These are phyloP conservation scores for Sorex maritimensis DNA, from an alignment of 2,797 vertebrate species.

Conservation along the genomic window DNA sequence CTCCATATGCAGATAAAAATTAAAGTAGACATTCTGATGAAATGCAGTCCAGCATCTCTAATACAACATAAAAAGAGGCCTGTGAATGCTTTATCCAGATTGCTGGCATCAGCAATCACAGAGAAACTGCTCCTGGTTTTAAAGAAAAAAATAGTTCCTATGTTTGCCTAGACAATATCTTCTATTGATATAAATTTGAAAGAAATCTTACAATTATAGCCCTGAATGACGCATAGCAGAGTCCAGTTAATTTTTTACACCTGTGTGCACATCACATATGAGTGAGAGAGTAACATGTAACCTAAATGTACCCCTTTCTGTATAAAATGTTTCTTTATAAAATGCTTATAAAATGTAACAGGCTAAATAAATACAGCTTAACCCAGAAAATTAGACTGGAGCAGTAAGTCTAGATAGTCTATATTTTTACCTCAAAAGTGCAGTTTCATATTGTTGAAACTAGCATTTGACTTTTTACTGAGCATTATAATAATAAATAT, in stretches of 20 bases:
- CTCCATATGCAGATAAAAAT: constrained; percentile 47
- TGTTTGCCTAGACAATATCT: background rate
- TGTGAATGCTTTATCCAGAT: background rate
- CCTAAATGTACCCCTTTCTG: background rate
- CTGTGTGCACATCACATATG: background rate
- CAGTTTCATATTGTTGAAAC: constrained; percentile 13
- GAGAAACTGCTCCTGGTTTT: constrained; percentile 5
- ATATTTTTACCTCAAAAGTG: background rate
- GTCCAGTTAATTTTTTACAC: constrained; percentile 27
- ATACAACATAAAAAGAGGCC: constrained; percentile 9
- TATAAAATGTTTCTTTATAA: too few species aligned
- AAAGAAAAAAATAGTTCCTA: background rate
- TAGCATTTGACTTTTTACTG: constrained; percentile 46
- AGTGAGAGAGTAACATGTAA: background rate
- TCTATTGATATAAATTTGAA: constrained; percentile 26
- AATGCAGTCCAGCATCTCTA: constrained; percentile 27
- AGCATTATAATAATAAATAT: constrained; percentile 43
- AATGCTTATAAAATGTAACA: constrained; percentile 37
- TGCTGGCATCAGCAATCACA: background rate
- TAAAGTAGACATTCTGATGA: constrained; percentile 9
- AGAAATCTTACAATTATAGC: constrained; percentile 19
- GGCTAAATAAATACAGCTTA: background rate
- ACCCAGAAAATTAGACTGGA: constrained; percentile 3
- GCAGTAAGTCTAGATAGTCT: background rate
- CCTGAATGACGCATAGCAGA: constrained; percentile 2